Conservation (phyloP, 2,888 invertebrate genomes). For the Eupithecia exiguata region DNA sequence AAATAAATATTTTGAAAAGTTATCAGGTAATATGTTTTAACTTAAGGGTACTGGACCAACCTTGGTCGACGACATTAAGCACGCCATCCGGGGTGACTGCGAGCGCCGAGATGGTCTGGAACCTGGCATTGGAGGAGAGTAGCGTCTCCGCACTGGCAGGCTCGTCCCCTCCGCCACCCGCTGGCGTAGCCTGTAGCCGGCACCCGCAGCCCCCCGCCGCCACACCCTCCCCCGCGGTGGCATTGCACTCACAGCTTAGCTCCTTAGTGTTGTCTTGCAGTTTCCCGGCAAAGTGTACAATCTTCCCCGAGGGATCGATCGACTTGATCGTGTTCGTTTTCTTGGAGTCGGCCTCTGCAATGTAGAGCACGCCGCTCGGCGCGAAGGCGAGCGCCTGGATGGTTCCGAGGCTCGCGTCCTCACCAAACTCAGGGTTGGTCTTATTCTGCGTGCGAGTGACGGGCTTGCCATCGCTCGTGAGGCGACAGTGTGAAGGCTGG, state of each 20-base stretch:
- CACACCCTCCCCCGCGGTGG: conserved; percentile 61
- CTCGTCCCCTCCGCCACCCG: conserved; percentile 84
- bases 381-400: conserved; percentile 95
- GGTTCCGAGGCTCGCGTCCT: conserved; percentile 90
- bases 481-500: conserved; percentile 95
- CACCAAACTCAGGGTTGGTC: conserved; percentile 82
- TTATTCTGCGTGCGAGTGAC: conserved; percentile 68
- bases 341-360: conserved; percentile 96
- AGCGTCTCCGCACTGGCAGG: conserved; percentile 93
- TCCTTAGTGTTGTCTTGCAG: conserved; percentile 85
- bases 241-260: conserved; percentile 84
- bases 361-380: conserved; percentile 95
- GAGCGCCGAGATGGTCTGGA: conserved; percentile 94
- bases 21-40: not conserved
- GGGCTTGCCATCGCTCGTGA: conserved; percentile 80
- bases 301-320: conserved; percentile 94
- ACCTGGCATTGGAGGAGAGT: conserved; percentile 94
- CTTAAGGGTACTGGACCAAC: conserved; percentile 62
- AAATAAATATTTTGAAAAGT: not conserved
- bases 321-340: conserved; percentile 92
- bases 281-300: conserved; percentile 96
- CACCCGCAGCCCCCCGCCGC: conserved; percentile 68
- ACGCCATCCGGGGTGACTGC: conserved; percentile 98
- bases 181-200: conserved; percentile 60
- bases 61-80: conserved; percentile 97